Evolutionary conservation across 2,797 vertebrate species (phyloP).

Genomic region (Buphagus erythrorhynchus): DNA sequence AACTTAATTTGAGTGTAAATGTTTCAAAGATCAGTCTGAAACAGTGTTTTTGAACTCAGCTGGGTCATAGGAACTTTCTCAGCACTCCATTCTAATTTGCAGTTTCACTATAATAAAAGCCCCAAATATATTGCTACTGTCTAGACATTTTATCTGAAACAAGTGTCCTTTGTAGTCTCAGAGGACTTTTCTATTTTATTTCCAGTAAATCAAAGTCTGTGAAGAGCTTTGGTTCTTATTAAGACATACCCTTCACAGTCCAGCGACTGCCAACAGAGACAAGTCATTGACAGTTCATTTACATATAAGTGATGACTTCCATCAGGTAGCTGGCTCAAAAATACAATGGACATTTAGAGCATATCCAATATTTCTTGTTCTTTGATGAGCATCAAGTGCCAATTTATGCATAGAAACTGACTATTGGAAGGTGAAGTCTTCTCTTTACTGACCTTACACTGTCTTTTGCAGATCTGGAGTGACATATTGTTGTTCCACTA

Average conservation of each 20-base stretch:
- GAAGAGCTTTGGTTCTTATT: conserved; percentile 88
- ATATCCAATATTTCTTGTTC: conserved; percentile 85
- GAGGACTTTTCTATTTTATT: conserved; percentile 93
- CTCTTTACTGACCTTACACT: conserved; percentile 71
- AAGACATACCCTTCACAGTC: conserved; percentile 96
- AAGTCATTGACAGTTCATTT: conserved; percentile 90
- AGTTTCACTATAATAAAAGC: conserved; percentile 85
- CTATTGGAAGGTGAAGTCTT: conserved; percentile 67
- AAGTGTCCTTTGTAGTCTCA: conserved; percentile 88
- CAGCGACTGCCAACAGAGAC: conserved; percentile 83
- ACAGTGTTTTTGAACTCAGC: conserved; percentile 75
- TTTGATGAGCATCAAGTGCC: conserved; percentile 79
- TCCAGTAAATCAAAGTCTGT: conserved; percentile 94
- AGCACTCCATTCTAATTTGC: conserved; percentile 83
- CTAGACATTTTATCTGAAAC: conserved; percentile 88
- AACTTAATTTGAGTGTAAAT: conserved; percentile 67
- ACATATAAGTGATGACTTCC: conserved; percentile 94
- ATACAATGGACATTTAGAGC: conserved; percentile 85
- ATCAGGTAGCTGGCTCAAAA: conserved; percentile 89
- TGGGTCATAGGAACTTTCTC: conserved; percentile 81
- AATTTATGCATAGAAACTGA: conserved; percentile 76
- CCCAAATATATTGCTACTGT: conserved; percentile 86
- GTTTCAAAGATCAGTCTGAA: conserved; percentile 73
- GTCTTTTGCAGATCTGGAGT: conserved; percentile 37
- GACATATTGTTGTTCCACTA: conserved; percentile 10